Evolutionary conservation across 1,140 invertebrate species (phyloP), one percentile per base, ranked within the genome.

Genomic region (Polypedilum vanderplanki): DNA sequence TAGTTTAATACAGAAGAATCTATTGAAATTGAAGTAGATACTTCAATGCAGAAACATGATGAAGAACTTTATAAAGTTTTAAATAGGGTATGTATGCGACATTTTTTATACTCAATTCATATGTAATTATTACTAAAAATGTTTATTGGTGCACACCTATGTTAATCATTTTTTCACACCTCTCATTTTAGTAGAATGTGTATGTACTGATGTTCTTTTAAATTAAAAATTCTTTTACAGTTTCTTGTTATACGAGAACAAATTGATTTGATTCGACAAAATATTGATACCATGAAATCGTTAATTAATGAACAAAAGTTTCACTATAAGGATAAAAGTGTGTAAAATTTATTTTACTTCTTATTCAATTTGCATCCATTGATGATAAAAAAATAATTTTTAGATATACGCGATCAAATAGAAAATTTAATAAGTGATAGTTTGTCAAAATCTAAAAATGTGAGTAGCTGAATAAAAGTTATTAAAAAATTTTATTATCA

Each of bases 291-390:
- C 7, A 70, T 70, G 65, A 70, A 70, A 22, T 9, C 17, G 0
- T 22, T 70, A 20, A 18, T 70, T 8, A 70, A 70, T 70, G 65
- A 70, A 22, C 65, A 70, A 22, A 20, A 18, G 18, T 70, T 70
- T 70, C 65, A 70, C 17, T 70, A 70, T 70, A 70, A 70, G 17
- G 65, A 70, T 70, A 70, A 70, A 22, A 70, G 65, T 70, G 20
- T 22, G 3, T 12, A 22, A 10, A 7, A 17, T 12, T n/a, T 15
- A 7, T 67, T 67, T 67, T 1, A 20, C 7, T 2, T 2, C n/a
- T 7, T 67, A 7, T 15, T 67, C 15, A 65, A 3, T 67, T 67
- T 17, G n/a, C n/a, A 67, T 18, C 18, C n/a, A 18, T 15, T 67
- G 64, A 46, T 46, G 41, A 46, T 15, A 8, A 10, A 10, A n/a